phyloP scores from a whole-genome alignment of 2,888 invertebrate genomes.

The Alviniconcha strummeri region DNA sequence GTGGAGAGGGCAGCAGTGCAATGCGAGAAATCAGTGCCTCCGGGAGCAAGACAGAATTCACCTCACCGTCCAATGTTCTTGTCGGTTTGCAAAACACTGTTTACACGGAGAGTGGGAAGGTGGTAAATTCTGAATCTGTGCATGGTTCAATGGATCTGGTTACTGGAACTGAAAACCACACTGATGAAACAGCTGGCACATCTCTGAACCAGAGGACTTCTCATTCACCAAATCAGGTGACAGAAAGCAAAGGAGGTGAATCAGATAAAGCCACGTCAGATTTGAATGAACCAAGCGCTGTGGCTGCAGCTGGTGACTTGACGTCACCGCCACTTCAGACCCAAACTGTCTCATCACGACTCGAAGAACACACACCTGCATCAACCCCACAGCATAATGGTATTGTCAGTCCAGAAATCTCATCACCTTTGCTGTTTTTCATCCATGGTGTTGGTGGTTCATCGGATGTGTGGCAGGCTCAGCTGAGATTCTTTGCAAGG shows the following conservation, averaged over 20 bases:
- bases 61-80: slow-evolving; percentile 49
- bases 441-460: slow-evolving; percentile 82
- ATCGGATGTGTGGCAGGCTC: slow-evolving; percentile 79
- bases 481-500: slow-evolving; percentile 78
- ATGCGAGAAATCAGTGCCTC: slow-evolving; percentile 19
- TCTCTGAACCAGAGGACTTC: too few species aligned
- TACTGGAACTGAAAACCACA: neutral
- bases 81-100: slow-evolving; percentile 37
- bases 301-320: too few species aligned
- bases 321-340: too few species aligned
- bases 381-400: too few species aligned
- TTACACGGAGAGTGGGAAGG: neutral
- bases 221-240: too few species aligned
- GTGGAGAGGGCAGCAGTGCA: neutral
- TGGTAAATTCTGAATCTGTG: neutral
- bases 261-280: too few species aligned
- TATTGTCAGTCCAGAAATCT: slow-evolving; percentile 1
- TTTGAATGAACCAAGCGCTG: too few species aligned
- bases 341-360: too few species aligned
- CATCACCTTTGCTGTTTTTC: slow-evolving; percentile 76
- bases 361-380: too few species aligned
- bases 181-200: too few species aligned
- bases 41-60: slow-evolving; percentile 35
- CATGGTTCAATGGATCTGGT: neutral
- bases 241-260: too few species aligned